These are phyloP conservation scores for Montipora capitata DNA, from an alignment of 92 coral and sea anemone species.

Conservation along the genomic window DNA sequence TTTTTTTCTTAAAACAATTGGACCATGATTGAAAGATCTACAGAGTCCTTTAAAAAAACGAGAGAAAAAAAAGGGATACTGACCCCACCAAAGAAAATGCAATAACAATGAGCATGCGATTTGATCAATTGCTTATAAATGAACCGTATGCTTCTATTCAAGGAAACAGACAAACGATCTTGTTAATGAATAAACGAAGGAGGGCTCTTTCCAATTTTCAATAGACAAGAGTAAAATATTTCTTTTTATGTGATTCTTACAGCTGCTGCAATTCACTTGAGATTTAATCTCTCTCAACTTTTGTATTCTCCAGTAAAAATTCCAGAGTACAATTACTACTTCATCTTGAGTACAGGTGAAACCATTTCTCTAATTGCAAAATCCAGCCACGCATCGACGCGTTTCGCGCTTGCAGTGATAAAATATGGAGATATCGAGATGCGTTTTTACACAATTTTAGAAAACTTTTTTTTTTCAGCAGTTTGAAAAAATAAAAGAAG, in stretches of 20 bases:
- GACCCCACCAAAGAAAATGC: constrained; percentile 1
- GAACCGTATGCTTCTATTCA: constrained; percentile 13
- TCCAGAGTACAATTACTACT: not conserved
- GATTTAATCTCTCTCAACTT: constrained; percentile 23
- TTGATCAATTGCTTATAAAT: constrained; percentile 48
- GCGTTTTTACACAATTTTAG: not conserved
- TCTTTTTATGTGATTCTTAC: constrained; percentile 4
- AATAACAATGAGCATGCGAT: not conserved
- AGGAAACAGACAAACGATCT: constrained; percentile 14
- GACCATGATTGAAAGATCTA: constrained; percentile 25
- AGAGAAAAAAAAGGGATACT: constrained; percentile 4
- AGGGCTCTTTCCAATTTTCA: not conserved
- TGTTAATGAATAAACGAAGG: constrained; percentile 28
- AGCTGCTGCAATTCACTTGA: constrained; percentile 42
- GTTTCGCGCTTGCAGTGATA: not conserved
- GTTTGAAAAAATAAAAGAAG: not conserved
- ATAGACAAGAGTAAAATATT: not conserved
- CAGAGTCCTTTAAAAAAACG: constrained; percentile 18
- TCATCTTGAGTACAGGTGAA: not conserved
- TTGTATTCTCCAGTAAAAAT: constrained; percentile 5
- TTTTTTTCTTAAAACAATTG: constrained; percentile 3
- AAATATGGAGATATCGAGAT: not conserved
- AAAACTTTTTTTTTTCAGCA: not conserved
- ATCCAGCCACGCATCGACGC: not conserved
- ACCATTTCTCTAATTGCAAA: not conserved